A percentile compares a stretch with the other conserved stretches of the same genome.
Conservation (phyloP, 2,113 vertebrate genomes). For the Pachyramphus minor region DNA sequence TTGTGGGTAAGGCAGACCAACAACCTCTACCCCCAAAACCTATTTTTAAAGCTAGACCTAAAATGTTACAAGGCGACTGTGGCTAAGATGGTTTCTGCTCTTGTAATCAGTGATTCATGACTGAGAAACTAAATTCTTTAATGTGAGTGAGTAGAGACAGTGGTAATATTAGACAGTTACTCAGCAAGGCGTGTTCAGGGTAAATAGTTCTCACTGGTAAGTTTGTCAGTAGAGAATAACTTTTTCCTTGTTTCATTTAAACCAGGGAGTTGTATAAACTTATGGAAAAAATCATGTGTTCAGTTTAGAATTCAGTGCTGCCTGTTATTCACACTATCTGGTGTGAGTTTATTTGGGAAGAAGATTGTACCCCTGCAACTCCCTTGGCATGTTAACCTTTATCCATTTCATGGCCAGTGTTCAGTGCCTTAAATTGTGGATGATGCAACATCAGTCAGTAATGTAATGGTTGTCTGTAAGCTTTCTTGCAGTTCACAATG, state of each 20-base stretch:
- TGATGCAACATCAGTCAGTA: not conserved
- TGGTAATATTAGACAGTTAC: slow-evolving; percentile 19
- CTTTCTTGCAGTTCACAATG: not conserved
- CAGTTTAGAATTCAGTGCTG: not conserved
- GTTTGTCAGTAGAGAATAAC: not conserved
- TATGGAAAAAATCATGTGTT: not conserved
- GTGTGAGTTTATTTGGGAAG: not conserved
- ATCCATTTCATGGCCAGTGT: not conserved
- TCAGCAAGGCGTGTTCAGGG: slow-evolving; percentile 28
- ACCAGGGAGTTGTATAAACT: not conserved
- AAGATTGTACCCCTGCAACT: not conserved
- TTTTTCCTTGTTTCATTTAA: slow-evolving; percentile 10
- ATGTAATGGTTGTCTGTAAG: not conserved
- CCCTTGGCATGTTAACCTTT: not conserved
- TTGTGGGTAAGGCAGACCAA: not conserved
- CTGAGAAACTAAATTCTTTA: not conserved
- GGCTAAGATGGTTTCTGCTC: not conserved
- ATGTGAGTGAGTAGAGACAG: not conserved
- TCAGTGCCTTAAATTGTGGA: not conserved
- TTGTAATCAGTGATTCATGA: slow-evolving; percentile 12
- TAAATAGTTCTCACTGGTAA: not conserved
- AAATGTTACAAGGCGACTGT: not conserved
- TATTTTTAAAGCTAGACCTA: not conserved
- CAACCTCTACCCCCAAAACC: not conserved
- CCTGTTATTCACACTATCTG: not conserved